phyloP scores from a whole-genome alignment of 2,888 invertebrate genomes.

The Cryptocephalus primarius region DNA sequence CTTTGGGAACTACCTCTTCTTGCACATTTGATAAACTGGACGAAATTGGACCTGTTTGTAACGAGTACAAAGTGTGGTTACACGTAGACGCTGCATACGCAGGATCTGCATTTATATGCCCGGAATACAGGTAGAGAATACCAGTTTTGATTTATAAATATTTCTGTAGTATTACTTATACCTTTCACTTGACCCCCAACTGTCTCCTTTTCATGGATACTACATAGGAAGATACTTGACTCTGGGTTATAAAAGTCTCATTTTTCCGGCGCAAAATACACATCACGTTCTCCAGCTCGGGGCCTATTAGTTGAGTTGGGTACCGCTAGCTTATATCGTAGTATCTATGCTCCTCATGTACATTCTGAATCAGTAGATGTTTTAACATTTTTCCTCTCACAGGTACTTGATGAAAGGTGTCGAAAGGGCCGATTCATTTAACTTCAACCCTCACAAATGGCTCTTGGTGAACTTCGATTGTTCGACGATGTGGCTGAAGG shows the following conservation, averaged over 20 bases:
- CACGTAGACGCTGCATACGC: constrained; percentile 98
- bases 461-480: constrained; percentile 98
- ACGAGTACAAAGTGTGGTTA: constrained; percentile 65
- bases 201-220: too few species aligned
- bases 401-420: constrained; percentile 80
- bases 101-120: constrained; percentile 92
- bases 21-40: constrained; percentile 87
- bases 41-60: constrained; percentile 86
- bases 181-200: too few species aligned
- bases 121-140: constrained; percentile 65
- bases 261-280: too few species aligned
- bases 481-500: constrained; percentile 93
- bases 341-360: too few species aligned
- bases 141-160: neutral
- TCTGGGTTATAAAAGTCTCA: too few species aligned
- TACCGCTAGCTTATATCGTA: too few species aligned
- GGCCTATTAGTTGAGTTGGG: too few species aligned
- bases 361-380: too few species aligned
- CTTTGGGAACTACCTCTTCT: constrained; percentile 91
- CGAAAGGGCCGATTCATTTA: constrained; percentile 89
- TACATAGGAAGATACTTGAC: too few species aligned
- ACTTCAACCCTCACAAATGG: constrained; percentile 99
- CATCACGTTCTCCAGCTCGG: too few species aligned
- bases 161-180: too few species aligned
- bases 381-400: neutral